These are phyloP conservation scores for Dasypogon diadema DNA, from an alignment of 2,888 invertebrate species.

Conservation along the genomic window DNA sequence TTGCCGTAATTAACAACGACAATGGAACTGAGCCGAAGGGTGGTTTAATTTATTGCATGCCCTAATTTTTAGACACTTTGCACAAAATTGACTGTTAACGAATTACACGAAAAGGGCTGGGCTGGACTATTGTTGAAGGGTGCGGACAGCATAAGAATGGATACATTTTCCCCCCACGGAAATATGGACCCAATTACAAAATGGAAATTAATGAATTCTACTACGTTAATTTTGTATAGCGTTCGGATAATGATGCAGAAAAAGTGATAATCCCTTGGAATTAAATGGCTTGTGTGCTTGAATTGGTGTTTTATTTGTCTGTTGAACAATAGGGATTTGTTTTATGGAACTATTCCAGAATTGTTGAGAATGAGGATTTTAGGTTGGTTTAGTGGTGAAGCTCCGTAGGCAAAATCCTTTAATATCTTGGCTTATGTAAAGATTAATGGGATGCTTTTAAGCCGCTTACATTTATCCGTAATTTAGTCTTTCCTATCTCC, in stretches of 20 bases:
- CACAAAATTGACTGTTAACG: slow-evolving; percentile 37
- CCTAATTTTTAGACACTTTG: slow-evolving; percentile 47
- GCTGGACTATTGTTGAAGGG: slow-evolving; percentile 7
- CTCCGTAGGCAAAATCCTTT: no score
- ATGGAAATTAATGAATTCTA: slow-evolving; percentile 41
- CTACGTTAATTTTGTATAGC: not conserved
- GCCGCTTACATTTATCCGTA: no score
- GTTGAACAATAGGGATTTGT: not conserved
- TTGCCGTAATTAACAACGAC: slow-evolving; percentile 19
- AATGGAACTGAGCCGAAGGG: not conserved
- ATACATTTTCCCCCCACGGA: not conserved
- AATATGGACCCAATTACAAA: slow-evolving; percentile 13
- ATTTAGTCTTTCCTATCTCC: no score
- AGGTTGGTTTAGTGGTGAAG: no score
- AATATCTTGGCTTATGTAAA: no score
- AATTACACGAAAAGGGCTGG: slow-evolving; percentile 36
- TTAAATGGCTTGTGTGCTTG: not conserved
- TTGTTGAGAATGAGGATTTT: no score
- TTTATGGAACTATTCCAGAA: no score
- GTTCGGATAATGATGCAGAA: slow-evolving; percentile 10
- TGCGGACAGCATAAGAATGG: not conserved
- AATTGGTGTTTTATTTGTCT: not conserved
- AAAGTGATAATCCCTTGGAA: not conserved
- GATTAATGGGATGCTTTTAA: no score
- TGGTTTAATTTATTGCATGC: slow-evolving; percentile 37